Evolutionary conservation across 2,888 invertebrate species (phyloP), one percentile per base, ranked within the genome.

Genomic region (Meganola albula): DNA sequence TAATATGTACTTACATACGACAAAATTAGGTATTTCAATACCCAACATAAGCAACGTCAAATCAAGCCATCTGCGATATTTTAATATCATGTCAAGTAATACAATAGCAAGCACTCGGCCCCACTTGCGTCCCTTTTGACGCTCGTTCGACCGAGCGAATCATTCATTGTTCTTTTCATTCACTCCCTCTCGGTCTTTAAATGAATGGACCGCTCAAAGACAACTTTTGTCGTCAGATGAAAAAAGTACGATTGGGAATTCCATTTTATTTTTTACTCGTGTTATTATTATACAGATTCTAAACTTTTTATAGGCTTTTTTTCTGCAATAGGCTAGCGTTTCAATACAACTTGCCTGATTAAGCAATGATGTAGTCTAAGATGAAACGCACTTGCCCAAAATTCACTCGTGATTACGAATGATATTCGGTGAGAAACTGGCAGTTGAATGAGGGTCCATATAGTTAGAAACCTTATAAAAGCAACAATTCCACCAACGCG

Each of bases 141-240:
- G 36, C 43, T 42, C 51, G 36, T 36, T 50, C 59, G 50, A 39
- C 46, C 53, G 48, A 52, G 52, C 58, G 51, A 62, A 60, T 54
- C 54, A 40, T 37, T 59, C 61, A 64, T 66, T 68, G 69, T 66
- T 63, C 61, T 53, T 61, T 66, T 59, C 60, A 66, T 63, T 60
- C 57, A 48, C 36, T 42, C 44, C 45, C 45, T 56, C 49, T 38
- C 34, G 42, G 34, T 37, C 51, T 54, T 47, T 48, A 55, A 63
- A 53, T 53, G 62, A 66, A 54, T 54, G 52, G 44, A 39, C 48
- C 49, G 50, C 53, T 66, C 63, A 69, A 63, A 66, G 67, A 66
- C 69, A 63, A 66, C 63, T 60, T 71, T 71, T 71, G 69, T 71
- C 49, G 46, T 37, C 25, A 47, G 44, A 60, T 58, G 56, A 61